Base-by-base conservation (phyloP, 2,888 invertebrate genomes). In the Pollenia angustigena region DNA sequence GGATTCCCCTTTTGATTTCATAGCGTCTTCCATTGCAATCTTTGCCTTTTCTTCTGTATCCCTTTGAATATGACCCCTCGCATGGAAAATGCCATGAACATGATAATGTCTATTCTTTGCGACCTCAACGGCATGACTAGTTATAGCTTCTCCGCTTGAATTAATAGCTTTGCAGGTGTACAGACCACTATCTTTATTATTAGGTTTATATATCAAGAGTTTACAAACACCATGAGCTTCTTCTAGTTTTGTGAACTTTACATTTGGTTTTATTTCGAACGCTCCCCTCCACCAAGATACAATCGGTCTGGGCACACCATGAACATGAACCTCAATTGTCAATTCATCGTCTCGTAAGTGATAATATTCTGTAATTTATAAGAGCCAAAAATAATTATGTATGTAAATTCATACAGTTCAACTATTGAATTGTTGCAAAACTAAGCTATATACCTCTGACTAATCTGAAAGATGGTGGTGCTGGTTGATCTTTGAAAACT, bases 401-500 rank as follows among this genome's bases (percentile, higher is more conserved):
- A n/a, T 16, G 4, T 52, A 14, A 66, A 46, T 46, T 18, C 16
- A 52, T 23, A 58, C 10, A 6, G 18, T 64, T 32, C 32, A 32
- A 4, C 4, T 32, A 50, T n/a, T 44, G 12, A 40, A 23, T 54
- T n/a, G 18, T 54, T 81, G 52, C n/a, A 6, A 0, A 69, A 40
- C 46, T 66, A 9, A 1, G 10, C n/a, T 50, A 11, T 89, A 95
- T 95, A 94, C 93, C 91, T 91, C 94, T 95, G n/a, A 94, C 94
- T 90, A 96, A 94, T 12, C 96, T 96, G 91, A 97, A 97, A 16
- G 96, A 96, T 23, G 97, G 96, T 18, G 96, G 95, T 86, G 95
- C 94, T 0, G 96, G 95, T 72, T 95, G 94, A 23, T 96, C 95
- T 92, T 97, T 93, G 90, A 96, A 96, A 88, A 96, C 95, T 82